phyloP scores from a whole-genome alignment of 2,888 invertebrate species.

The Sturmia bella region DNA sequence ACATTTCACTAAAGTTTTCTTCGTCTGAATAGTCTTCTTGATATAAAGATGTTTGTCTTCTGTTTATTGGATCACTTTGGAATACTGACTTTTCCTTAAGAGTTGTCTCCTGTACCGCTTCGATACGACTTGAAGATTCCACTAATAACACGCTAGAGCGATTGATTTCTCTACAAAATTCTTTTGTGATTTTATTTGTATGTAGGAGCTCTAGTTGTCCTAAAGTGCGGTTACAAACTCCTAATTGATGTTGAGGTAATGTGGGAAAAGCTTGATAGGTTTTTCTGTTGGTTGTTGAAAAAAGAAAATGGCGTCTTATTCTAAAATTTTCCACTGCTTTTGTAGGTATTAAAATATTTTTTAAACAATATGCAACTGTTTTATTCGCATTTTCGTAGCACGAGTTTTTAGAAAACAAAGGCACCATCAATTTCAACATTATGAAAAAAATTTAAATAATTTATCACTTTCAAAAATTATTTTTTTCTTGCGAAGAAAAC shows the following conservation, averaged over 20 bases:
- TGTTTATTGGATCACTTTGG: slow-evolving; percentile 53
- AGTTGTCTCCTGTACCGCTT: slow-evolving; percentile 56
- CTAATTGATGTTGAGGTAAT: slow-evolving; percentile 60
- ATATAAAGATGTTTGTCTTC: slow-evolving; percentile 72
- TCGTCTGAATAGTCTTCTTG: slow-evolving; percentile 74
- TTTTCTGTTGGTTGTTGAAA: slow-evolving; percentile 78
- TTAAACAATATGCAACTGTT: slow-evolving; percentile 73
- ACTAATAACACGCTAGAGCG: slow-evolving; percentile 57
- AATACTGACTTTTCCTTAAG: slow-evolving; percentile 71
- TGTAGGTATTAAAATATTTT: slow-evolving; percentile 77
- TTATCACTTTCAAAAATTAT: not conserved
- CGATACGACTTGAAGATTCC: slow-evolving; percentile 61
- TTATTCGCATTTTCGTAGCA: slow-evolving; percentile 71
- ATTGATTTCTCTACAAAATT: slow-evolving; percentile 60
- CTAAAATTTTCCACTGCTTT: slow-evolving; percentile 73
- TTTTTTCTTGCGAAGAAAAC: slow-evolving; percentile 66
- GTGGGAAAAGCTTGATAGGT: slow-evolving; percentile 76
- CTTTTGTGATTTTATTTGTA: slow-evolving; percentile 36
- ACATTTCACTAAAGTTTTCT: slow-evolving; percentile 77
- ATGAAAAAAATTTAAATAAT: not conserved
- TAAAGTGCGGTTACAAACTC: slow-evolving; percentile 70
- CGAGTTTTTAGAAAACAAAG: slow-evolving; percentile 76
- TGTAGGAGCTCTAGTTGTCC: slow-evolving; percentile 71
- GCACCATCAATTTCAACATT: slow-evolving; percentile 76
- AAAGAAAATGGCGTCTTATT: slow-evolving; percentile 80